Percentiles rank a stretch among this genome's conserved stretches.
Conservation (phyloP, 2,113 vertebrate genomes). For the Tragelaphus imberbis region DNA sequence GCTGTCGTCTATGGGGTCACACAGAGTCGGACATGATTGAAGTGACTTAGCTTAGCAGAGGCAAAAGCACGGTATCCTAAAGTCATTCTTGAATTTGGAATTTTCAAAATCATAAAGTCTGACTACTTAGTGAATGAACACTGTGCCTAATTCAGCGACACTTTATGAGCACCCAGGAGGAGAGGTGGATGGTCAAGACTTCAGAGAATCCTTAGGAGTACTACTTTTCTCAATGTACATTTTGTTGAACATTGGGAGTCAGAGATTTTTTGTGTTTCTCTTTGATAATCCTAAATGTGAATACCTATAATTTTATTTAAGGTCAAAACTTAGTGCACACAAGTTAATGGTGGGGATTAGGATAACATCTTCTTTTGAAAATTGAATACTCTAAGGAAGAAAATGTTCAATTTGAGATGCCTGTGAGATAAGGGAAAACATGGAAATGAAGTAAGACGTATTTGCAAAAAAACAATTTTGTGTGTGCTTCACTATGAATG, state of each 20-base stretch:
- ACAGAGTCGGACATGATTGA: too few relatives aligned
- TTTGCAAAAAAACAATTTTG: background rate
- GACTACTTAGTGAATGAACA: background rate
- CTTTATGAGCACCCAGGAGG: background rate
- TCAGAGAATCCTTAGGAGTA: background rate
- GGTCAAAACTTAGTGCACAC: background rate
- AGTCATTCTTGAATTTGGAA: background rate
- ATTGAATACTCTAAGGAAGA: background rate
- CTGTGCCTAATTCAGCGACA: background rate
- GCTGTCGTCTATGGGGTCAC: accelerated
- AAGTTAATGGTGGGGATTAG: background rate
- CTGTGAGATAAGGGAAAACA: background rate
- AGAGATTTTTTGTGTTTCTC: background rate
- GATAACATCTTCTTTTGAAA: background rate
- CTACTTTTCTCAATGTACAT: background rate
- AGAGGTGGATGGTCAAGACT: background rate
- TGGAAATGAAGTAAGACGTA: background rate
- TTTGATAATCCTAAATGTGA: background rate
- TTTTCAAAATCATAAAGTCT: background rate
- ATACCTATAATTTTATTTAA: background rate
- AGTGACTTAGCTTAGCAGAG: background rate
- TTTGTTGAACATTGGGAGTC: background rate
- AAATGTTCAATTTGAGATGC: background rate
- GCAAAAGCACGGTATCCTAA: background rate
- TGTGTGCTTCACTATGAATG: too few relatives aligned